Conservation (phyloP, 2,797 vertebrate species). For the Sebastes oblongus region DNA sequence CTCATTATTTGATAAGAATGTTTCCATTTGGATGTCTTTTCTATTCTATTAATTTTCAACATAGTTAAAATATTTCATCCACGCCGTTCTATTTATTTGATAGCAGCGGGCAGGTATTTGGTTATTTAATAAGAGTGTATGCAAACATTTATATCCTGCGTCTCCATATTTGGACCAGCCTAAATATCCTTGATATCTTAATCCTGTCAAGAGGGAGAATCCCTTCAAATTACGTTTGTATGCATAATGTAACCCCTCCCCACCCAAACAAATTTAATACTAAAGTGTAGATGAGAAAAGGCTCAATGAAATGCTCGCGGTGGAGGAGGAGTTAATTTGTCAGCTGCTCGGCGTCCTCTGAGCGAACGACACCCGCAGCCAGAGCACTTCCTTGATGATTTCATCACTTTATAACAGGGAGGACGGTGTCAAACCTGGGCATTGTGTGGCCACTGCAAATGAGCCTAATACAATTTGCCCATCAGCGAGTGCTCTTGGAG, state of each 20-base stretch:
- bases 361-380: slow-evolving; percentile 68
- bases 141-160: slow-evolving; percentile 69
- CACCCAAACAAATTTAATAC: slow-evolving; percentile 69
- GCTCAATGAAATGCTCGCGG: slow-evolving; percentile 68
- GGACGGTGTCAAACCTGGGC: slow-evolving; percentile 77
- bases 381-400: slow-evolving; percentile 84
- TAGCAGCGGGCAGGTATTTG: slow-evolving; percentile 64
- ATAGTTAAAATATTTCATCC: slow-evolving; percentile 80
- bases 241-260: slow-evolving; percentile 71
- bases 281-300: slow-evolving; percentile 69
- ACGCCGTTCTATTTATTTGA: slow-evolving; percentile 69
- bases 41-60: slow-evolving; percentile 81
- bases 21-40: slow-evolving; percentile 81
- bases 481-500: slow-evolving; percentile 75
- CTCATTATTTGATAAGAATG: slow-evolving; percentile 87
- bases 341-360: slow-evolving; percentile 70
- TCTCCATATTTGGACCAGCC: slow-evolving; percentile 47
- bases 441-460: slow-evolving; percentile 82
- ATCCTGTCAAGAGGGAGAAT: slow-evolving; percentile 76
- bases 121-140: slow-evolving; percentile 77
- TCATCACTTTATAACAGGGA: slow-evolving; percentile 83
- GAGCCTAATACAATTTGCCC: slow-evolving; percentile 80
- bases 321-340: slow-evolving; percentile 80
- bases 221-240: slow-evolving; percentile 72
- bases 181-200: slow-evolving; percentile 73